These are phyloP conservation scores for Apteryx mantelli DNA, from an alignment of 2,113 vertebrate genomes.

Conservation along the genomic window DNA sequence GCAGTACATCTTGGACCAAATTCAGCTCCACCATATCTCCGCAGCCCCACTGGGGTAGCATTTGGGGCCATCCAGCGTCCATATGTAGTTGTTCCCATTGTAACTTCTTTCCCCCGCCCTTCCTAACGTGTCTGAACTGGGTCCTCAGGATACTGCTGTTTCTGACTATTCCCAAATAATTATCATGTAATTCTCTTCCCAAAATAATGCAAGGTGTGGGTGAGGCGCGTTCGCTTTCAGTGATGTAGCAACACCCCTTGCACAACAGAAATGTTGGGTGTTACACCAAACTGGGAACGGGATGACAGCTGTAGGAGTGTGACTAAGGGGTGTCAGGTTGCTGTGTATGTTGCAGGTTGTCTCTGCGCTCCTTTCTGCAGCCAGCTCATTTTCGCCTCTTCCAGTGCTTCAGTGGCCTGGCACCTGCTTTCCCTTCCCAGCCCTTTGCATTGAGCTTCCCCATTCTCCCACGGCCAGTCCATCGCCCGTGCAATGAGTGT, in stretches of 20 bases:
- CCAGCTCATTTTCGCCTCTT: not conserved
- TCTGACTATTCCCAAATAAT: slow-evolving; percentile 55
- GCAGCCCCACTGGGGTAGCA: not conserved
- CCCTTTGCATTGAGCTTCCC: not conserved
- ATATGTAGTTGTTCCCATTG: not conserved
- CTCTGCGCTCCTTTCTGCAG: not conserved
- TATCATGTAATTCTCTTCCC: slow-evolving; percentile 35
- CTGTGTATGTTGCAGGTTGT: not conserved
- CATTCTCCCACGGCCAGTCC: not conserved
- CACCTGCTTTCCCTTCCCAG: not conserved
- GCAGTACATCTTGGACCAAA: not conserved
- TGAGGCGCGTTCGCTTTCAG: not conserved
- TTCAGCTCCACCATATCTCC: not conserved
- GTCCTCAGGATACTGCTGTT: not conserved
- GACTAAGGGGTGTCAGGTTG: slow-evolving; percentile 3
- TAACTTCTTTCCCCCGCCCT: not conserved
- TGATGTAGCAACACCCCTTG: slow-evolving; percentile 54
- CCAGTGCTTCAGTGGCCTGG: not conserved
- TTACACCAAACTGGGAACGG: slow-evolving; percentile 8
- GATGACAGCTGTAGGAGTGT: not conserved
- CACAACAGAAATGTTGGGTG: slow-evolving; percentile 33
- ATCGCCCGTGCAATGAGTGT: not conserved
- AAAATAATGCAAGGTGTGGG: slow-evolving; percentile 55
- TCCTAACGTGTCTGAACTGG: slow-evolving; percentile 30
- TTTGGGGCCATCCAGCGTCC: not conserved